Base-by-base conservation (phyloP, 2,113 vertebrate species). In the Eleginops maclovinus region DNA sequence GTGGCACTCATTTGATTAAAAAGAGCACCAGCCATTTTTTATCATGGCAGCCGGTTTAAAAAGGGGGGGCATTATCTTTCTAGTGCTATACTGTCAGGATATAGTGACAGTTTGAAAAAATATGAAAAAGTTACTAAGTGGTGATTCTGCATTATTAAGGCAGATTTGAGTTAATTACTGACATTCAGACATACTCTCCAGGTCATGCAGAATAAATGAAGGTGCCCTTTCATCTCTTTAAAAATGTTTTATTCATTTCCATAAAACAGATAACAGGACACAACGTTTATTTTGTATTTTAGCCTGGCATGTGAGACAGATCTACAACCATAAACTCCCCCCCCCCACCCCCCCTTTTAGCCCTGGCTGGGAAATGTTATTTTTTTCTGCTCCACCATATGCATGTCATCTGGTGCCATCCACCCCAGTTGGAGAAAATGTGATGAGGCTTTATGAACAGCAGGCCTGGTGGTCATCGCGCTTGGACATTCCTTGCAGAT, bases 331-430 rank as follows among this genome's bases (percentile, higher is more conserved):
- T 78, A 50, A 4, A 68, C 62, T 77, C 24, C 43, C 72, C 71
- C 55, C 60, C 56, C 66, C 31, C n/a, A n/a, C 4, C 31, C 1
- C 31, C 31, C 73, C 75, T 43, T 53, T 83, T 77, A 59, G 77
- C 77, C 83, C 71, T 90, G 75, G 83, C 88, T 90, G 91, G 82
- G 84, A 89, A 87, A 73, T 82, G 80, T 86, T 83, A 60, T 72
- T 85, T 85, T 85, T 85, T 88, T 82, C 81, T 86, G 79, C 88
- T 78, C 83, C 81, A 85, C 79, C 88, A 90, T 86, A 71, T 86
- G 90, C 89, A 89, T 92, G 88, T 84, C 87, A 85, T 86, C 86
- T 85, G 82, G 89, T 88, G 81, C 78, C 78, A 41, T 73, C 72
- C 71, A 83, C 79, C 81, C 81, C 89, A 88, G 85, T 87, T 85